phyloP scores from a whole-genome alignment of 92 coral and sea anemone species.

The Siderastrea siderea region DNA sequence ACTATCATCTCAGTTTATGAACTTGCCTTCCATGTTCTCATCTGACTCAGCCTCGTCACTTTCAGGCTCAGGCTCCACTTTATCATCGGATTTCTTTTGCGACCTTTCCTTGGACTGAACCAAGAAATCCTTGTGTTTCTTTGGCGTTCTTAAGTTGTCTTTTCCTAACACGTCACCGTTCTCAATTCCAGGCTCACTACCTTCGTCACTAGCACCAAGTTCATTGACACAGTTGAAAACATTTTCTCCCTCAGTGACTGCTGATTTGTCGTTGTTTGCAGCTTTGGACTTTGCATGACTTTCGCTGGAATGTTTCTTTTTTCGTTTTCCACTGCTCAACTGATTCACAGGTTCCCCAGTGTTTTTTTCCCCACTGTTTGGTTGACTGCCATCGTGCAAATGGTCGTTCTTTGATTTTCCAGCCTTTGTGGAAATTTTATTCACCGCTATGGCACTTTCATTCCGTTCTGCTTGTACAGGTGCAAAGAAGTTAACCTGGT shows the following conservation, averaged over 20 bases:
- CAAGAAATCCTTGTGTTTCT: background rate
- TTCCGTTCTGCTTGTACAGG: background rate
- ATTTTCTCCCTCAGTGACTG: background rate
- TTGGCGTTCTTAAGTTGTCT: background rate
- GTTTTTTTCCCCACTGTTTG: background rate
- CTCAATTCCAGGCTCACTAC: background rate
- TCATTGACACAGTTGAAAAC: background rate
- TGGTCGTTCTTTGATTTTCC: background rate
- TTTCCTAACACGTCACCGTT: background rate
- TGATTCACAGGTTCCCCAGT: background rate
- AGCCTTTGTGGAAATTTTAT: background rate
- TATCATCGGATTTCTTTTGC: background rate
- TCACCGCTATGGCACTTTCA: background rate
- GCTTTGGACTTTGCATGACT: background rate
- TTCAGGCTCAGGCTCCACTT: background rate
- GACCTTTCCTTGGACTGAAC: background rate
- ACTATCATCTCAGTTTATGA: background rate
- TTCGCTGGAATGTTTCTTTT: background rate
- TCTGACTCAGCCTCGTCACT: slow-evolving; percentile 2
- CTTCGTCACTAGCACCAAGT: background rate
- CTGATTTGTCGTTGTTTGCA: background rate
- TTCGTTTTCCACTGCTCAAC: background rate
- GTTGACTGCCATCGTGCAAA: background rate
- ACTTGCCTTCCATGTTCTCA: background rate
- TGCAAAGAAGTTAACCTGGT: background rate